Conservation (phyloP, 2,113 vertebrate genomes). For the Dicerorhinus sumatrensis region DNA sequence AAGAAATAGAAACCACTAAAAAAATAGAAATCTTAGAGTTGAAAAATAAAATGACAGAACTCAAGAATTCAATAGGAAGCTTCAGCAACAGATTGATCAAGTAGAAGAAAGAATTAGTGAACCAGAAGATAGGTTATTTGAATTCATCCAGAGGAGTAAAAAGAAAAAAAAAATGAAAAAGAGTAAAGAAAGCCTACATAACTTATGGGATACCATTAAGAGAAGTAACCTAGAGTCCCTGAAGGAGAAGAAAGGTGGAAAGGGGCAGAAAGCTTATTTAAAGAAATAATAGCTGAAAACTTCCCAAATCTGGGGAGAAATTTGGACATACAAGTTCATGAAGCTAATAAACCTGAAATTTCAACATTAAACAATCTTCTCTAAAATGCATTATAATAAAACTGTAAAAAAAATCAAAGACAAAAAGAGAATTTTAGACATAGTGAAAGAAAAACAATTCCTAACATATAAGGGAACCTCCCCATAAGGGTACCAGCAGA, state of each 20-base stretch:
- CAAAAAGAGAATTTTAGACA: background rate
- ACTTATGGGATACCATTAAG: background rate
- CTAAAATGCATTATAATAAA: background rate
- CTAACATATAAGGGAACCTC: background rate
- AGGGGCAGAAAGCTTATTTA: background rate
- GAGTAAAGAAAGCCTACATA: background rate
- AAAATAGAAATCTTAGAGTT: background rate
- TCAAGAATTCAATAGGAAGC: background rate
- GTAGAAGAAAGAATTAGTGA: background rate
- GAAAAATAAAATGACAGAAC: background rate
- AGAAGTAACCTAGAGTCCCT: background rate
- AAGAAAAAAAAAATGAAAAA: background rate
- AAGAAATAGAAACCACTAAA: background rate
- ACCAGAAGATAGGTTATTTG: background rate
- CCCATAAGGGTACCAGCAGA: background rate
- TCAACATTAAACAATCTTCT: background rate
- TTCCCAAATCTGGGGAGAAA: background rate
- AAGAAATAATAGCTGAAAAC: background rate
- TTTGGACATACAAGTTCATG: background rate
- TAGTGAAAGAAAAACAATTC: background rate
- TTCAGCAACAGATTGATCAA: background rate
- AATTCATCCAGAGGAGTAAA: background rate
- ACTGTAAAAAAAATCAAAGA: background rate
- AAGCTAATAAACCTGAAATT: background rate
- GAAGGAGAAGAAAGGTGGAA: background rate